These are phyloP conservation scores for Galaxias olidus DNA, from an alignment of 2,797 vertebrate species.

Conservation along the genomic window DNA sequence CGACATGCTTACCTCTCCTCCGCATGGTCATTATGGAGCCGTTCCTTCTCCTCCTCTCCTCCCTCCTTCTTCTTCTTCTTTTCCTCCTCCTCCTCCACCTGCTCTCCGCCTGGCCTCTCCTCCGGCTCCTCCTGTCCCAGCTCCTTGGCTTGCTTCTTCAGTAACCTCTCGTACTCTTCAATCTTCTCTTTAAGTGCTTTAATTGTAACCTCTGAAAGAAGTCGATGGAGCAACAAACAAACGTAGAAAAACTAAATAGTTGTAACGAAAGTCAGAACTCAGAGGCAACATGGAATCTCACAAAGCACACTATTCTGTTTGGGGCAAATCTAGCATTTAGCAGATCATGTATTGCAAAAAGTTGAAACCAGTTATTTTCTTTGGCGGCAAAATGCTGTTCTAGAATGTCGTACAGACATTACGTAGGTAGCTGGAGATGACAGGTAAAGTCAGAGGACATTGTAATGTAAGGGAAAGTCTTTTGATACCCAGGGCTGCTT, in stretches of 20 bases:
- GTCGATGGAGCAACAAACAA: slow-evolving; percentile 26
- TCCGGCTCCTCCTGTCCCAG: slow-evolving; percentile 81
- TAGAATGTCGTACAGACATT: no score
- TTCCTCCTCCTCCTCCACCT: slow-evolving; percentile 65
- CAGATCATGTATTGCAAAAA: no score
- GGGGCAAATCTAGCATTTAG: no score
- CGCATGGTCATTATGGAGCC: slow-evolving; percentile 83
- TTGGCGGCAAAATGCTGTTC: no score
- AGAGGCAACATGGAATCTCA: no score
- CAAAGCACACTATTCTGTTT: no score
- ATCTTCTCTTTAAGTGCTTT: slow-evolving; percentile 92
- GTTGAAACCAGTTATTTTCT: no score
- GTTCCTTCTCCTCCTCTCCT: slow-evolving; percentile 73
- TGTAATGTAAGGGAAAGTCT: no score
- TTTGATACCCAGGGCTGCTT: no score
- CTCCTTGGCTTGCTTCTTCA: slow-evolving; percentile 83
- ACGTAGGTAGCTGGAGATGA: no score
- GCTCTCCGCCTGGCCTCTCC: slow-evolving; percentile 75
- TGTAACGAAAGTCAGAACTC: no score
- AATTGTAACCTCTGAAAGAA: slow-evolving; percentile 84
- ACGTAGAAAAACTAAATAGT: not conserved
- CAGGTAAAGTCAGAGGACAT: no score
- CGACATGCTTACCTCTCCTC: slow-evolving; percentile 77
- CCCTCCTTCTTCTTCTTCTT: slow-evolving; percentile 64
- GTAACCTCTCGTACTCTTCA: slow-evolving; percentile 84